Percentiles rank a stretch among this genome's conserved stretches.
Conservation (phyloP, 1,140 invertebrate genomes). For the Babylonia areolata region DNA sequence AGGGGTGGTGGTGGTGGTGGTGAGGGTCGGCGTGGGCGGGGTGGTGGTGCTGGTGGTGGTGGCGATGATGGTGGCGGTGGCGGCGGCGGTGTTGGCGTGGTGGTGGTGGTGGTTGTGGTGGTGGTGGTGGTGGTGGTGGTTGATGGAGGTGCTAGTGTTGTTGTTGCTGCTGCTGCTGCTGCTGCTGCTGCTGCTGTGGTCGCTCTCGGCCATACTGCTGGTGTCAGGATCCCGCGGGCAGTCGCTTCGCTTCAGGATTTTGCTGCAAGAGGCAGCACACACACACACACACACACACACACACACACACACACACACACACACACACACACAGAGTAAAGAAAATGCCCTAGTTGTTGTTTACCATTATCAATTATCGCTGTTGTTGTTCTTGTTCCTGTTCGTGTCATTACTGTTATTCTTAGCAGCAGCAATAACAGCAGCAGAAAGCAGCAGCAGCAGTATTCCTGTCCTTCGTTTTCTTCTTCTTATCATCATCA, state of each 20-base stretch:
- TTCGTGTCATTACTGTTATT: no score
- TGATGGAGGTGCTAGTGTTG: neutral
- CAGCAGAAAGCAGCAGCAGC: no score
- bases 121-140: neutral
- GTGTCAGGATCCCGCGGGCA: conserved; percentile 3
- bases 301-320: no score
- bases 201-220: conserved; percentile 13
- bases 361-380: no score
- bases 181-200: conserved; percentile 9
- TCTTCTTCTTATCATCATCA: no score
- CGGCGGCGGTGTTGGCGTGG: neutral
- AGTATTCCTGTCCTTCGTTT: no score
- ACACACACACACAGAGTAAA: no score
- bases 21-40: neutral
- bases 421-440: no score
- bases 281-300: no score
- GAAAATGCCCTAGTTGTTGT: no score
- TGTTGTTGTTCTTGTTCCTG: no score
- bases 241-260: conserved; percentile 35
- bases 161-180: conserved; percentile 15
- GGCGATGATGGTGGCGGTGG: conserved; percentile 1
- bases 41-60: conserved; percentile 25
- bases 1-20: neutral
- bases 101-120: conserved; percentile 12
- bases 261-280: neutral